Evolutionary conservation across 2,888 invertebrate genomes (phyloP).

Genomic region (Drosophila pseudotalamancana): DNA sequence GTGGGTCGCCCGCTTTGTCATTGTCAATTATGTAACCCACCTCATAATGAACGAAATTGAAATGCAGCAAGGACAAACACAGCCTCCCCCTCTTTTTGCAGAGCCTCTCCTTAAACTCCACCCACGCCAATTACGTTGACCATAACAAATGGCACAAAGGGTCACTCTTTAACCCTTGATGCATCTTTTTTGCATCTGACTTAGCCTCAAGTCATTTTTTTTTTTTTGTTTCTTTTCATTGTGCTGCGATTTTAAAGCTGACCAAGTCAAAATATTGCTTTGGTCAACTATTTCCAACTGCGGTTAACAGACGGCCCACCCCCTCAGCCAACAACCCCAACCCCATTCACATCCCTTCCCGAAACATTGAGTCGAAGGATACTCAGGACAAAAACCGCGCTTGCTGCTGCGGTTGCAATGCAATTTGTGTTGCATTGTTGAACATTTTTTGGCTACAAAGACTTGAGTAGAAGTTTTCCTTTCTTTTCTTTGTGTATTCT

Average conservation of each 20-base stretch:
- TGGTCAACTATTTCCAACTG: conserved; percentile 73
- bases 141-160: conserved; percentile 45
- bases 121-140: conserved; percentile 48
- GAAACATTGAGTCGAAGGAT: neutral
- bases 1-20: conserved; percentile 9
- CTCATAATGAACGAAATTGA: conserved; percentile 6
- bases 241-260: conserved; percentile 52
- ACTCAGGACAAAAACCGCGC: conserved; percentile 53
- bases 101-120: neutral
- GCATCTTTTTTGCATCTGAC: conserved; percentile 8
- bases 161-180: conserved; percentile 13
- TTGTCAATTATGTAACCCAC: conserved; percentile 20
- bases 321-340: neutral
- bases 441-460: conserved; percentile 33
- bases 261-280: conserved; percentile 72
- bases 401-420: conserved; percentile 65
- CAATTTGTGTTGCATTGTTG: conserved; percentile 76
- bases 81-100: neutral
- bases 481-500: neutral
- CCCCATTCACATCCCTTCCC: neutral
- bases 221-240: conserved; percentile 12
- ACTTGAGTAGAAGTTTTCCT: conserved; percentile 26
- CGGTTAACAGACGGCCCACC: conserved; percentile 29
- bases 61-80: conserved; percentile 3
- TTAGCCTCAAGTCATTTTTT: conserved; percentile 19